phyloP scores from a whole-genome alignment of 2,797 vertebrate genomes.

The Orientallactaga sibirica region DNA sequence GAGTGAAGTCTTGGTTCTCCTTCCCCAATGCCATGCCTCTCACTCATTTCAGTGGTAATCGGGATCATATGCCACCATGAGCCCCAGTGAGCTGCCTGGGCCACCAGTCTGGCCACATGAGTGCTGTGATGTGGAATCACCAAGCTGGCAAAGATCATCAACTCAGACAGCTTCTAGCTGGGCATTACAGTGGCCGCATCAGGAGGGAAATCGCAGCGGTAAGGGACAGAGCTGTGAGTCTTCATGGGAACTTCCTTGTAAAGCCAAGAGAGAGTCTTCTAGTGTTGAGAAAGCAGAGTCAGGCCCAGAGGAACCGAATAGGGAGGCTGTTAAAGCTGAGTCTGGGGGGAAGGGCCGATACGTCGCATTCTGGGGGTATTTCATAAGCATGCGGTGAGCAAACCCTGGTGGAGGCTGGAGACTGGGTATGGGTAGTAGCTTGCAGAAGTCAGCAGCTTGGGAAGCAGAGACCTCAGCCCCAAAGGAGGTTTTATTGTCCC shows the following conservation, averaged over 20 bases:
- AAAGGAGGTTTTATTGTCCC: neutral
- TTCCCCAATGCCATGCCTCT: neutral
- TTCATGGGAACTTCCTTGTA: neutral
- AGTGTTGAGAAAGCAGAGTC: neutral
- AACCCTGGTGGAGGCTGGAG: neutral
- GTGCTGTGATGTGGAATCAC: neutral
- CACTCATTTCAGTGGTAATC: fast-evolving
- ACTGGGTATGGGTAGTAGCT: no score
- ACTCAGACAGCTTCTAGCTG: neutral
- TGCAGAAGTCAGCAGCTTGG: slow-evolving; percentile 1
- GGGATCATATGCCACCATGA: fast-evolving
- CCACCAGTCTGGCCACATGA: fast-evolving
- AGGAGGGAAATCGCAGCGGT: neutral
- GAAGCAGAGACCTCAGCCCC: neutral
- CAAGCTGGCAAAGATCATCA: neutral
- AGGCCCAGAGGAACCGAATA: neutral
- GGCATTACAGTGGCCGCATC: neutral
- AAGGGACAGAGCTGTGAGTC: neutral
- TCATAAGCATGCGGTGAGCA: neutral
- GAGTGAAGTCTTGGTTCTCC: fast-evolving
- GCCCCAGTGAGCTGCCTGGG: fast-evolving
- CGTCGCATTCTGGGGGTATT: fast-evolving
- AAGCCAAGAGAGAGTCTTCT: neutral
- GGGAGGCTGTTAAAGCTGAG: neutral
- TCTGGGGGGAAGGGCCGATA: neutral